These are phyloP conservation scores for Alosa sapidissima DNA, from an alignment of 2,797 vertebrate genomes.

Conservation along the genomic window DNA sequence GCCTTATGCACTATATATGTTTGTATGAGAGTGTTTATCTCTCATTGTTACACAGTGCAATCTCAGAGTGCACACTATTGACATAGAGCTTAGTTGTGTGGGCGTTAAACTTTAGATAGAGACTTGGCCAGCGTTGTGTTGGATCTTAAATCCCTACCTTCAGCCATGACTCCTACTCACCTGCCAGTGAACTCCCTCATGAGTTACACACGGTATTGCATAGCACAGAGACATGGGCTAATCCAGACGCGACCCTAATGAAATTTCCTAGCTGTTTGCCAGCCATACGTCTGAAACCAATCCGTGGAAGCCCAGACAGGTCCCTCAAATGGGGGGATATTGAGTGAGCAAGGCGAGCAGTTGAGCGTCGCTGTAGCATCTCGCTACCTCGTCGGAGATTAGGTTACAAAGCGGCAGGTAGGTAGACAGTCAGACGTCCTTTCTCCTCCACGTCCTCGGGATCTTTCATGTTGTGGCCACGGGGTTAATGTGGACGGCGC, in stretches of 20 bases:
- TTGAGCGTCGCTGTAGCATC: slow-evolving; percentile 40
- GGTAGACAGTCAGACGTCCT: slow-evolving; percentile 56
- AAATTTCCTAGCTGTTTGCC: not conserved
- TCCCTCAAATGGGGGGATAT: not conserved
- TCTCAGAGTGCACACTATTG: not conserved
- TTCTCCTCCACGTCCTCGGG: slow-evolving; percentile 36
- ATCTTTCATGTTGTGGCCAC: slow-evolving; percentile 59
- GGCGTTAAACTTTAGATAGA: not conserved
- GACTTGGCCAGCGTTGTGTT: not conserved
- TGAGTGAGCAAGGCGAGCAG: not conserved
- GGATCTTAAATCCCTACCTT: not conserved
- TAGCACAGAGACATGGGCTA: not conserved
- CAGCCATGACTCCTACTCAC: not conserved
- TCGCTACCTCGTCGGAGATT: slow-evolving; percentile 51
- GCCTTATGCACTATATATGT: not conserved
- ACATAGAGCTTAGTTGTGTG: not conserved
- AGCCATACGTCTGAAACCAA: slow-evolving; percentile 17
- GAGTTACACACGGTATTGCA: not conserved
- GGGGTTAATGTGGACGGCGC: slow-evolving; percentile 69
- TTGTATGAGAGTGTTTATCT: not conserved
- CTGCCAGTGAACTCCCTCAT: not conserved
- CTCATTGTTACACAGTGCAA: not conserved
- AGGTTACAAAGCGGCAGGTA: slow-evolving; percentile 49
- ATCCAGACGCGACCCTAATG: slow-evolving; percentile 14
- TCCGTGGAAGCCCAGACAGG: not conserved